Percentiles rank a stretch among this genome's conserved stretches.
Evolutionary conservation across 2,797 vertebrate genomes (phyloP).

Genomic region (Halcyon smyrnensis): DNA sequence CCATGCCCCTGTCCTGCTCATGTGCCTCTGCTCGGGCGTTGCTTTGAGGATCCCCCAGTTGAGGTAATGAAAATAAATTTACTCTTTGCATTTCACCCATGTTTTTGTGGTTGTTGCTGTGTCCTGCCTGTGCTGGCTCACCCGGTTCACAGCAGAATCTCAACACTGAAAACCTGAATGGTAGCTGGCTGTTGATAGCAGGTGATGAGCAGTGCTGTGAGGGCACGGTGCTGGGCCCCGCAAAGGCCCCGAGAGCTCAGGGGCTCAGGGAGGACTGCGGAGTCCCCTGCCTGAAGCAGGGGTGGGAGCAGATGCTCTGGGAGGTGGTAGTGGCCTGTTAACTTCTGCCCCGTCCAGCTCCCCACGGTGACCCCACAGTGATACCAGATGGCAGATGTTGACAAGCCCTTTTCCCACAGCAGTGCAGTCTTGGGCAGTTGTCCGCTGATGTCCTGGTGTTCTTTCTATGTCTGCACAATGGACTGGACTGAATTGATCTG

Average conservation of each 20-base stretch:
- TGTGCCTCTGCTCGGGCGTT: background rate
- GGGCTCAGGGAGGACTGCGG: background rate
- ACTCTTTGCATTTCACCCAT: background rate
- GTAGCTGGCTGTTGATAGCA: background rate
- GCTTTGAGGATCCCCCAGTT: background rate
- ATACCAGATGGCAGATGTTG: background rate
- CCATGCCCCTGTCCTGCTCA: background rate
- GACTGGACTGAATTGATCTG: background rate
- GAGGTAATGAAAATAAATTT: background rate
- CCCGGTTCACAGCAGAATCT: background rate
- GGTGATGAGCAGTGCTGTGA: background rate
- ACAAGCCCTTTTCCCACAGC: background rate
- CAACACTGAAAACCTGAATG: background rate
- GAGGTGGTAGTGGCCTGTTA: background rate
- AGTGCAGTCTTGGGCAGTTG: background rate
- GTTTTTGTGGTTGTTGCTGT: background rate
- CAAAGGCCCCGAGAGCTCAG: background rate
- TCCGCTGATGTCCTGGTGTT: background rate
- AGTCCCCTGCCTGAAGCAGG: background rate
- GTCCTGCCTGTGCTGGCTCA: background rate
- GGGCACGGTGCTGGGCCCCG: accelerated
- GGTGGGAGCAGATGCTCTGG: background rate
- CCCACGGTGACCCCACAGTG: accelerated
- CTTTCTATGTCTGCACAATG: background rate
- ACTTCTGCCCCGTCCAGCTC: background rate